These are phyloP conservation scores for Patella depressa DNA, from an alignment of 2,888 invertebrate species.

Conservation along the genomic window DNA sequence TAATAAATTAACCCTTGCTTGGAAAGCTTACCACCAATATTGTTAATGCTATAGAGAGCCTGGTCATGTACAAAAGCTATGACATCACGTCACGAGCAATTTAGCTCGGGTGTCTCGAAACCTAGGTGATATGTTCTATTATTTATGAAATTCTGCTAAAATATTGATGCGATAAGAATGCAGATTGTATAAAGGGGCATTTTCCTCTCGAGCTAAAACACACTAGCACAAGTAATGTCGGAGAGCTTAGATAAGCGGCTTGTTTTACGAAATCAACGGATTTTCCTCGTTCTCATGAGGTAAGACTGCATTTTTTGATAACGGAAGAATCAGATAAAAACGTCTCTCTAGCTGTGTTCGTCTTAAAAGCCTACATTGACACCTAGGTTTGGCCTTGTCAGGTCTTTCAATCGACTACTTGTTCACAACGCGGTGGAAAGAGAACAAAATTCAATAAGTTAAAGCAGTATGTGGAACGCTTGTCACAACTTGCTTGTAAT, in stretches of 20 bases:
- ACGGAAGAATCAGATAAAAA: too few relatives aligned
- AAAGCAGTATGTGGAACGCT: not conserved
- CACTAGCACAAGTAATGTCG: not conserved
- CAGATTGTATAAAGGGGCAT: constrained; percentile 41
- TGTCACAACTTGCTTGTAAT: not conserved
- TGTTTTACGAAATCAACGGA: too few relatives aligned
- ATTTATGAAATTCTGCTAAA: constrained; percentile 50
- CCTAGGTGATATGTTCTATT: constrained; percentile 45
- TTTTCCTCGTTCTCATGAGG: too few relatives aligned
- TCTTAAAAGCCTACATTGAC: constrained; percentile 7
- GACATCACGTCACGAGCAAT: constrained; percentile 24
- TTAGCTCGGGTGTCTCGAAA: constrained; percentile 25
- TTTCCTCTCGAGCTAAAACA: constrained; percentile 9
- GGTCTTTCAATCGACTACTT: constrained; percentile 1
- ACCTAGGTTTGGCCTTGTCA: not conserved
- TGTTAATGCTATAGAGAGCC: too few relatives aligned
- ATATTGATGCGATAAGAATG: constrained; percentile 47
- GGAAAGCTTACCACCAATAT: too few relatives aligned
- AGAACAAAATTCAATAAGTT: constrained; percentile 2
- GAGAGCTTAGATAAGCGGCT: not conserved
- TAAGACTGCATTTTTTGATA: too few relatives aligned
- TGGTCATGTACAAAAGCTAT: not conserved
- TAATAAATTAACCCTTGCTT: too few relatives aligned
- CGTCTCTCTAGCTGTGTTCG: not conserved
- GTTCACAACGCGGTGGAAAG: not conserved